Percentiles rank a stretch among this genome's conserved stretches.
These are phyloP conservation scores for Catalaphyllia jardinei DNA, from an alignment of 64 coral and sea anemone species.

Conservation along the genomic window DNA sequence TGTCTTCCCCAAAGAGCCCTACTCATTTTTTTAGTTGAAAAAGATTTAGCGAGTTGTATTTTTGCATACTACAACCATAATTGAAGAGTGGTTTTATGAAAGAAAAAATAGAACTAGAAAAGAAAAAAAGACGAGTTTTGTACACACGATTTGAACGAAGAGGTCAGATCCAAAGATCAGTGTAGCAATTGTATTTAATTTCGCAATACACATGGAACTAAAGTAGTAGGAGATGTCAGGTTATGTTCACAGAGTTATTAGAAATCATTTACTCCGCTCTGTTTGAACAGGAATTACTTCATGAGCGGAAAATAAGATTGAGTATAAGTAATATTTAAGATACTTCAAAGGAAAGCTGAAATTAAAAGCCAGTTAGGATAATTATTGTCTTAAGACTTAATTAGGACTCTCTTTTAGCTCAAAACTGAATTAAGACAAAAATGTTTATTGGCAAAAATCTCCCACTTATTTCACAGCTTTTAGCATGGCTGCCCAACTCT, in stretches of 20 bases:
- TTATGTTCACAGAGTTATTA: not conserved
- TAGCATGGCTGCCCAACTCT: not conserved
- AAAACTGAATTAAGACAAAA: not conserved
- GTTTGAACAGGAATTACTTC: conserved; percentile 40
- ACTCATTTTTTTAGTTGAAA: not conserved
- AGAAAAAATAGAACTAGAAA: too few relatives aligned
- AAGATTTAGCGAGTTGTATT: not conserved
- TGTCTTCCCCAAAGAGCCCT: not conserved
- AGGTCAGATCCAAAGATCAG: too few relatives aligned
- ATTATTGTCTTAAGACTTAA: conserved; percentile 4
- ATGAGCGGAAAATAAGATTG: conserved; percentile 8
- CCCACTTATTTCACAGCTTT: not conserved
- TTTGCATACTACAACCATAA: too few relatives aligned
- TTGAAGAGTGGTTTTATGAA: too few relatives aligned
- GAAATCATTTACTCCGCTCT: not conserved
- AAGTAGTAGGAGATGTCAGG: not conserved
- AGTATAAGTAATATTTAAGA: conserved; percentile 10
- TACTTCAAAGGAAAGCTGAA: conserved; percentile 24
- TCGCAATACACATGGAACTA: not conserved
- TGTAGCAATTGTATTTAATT: not conserved
- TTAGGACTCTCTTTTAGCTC: not conserved
- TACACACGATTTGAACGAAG: too few relatives aligned
- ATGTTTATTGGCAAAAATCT: not conserved
- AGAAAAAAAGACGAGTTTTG: too few relatives aligned
- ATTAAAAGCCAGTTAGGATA: conserved; percentile 22